Base-by-base conservation (phyloP, 2,888 invertebrate species). In the Bugulina stolonifera region DNA sequence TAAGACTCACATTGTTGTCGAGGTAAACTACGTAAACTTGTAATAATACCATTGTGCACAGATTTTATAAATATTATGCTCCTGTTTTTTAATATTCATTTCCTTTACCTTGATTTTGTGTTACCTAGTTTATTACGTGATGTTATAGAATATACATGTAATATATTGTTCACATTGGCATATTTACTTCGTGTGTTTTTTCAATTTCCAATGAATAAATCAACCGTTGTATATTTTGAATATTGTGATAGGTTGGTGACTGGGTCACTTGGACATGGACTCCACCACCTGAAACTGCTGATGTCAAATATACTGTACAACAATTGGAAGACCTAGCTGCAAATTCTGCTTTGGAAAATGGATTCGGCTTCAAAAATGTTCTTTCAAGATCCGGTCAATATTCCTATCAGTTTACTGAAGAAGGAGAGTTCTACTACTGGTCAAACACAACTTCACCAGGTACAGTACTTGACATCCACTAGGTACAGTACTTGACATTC, bases 341-440 rank as follows among this genome's bases (percentile, higher is more conserved):
- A 2, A 1, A 22, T 14, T 27, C 29, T 64, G 25, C 64, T 64
- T 25, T 27, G 10, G 27, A 14, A 3, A 32, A 32, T 27, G 64
- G 64, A 3, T 32, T 64, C 32, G 64, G 64, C 5, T 64, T 18
- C 32, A 1, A 29, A 5, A 22, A 29, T 10, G 5, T 29, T 29
- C 64, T 32, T 1, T 25, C 25, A 5, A 10, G 5, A 32, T 14
- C 29, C n/a, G 64, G 70, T 29, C 5, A 2, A 10, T 70, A 70
- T 32, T 10, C 25, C 23, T 54, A 70, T n/a, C 3, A 54, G 52
- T 70, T 70, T 52, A 70, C 70, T 14, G 5, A 70, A 32, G 52
- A 54, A 25, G 70, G 70, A 2, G 52, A 27, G 27, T 70, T 54
- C 70, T 22, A 43, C 70, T 70, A 70, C 52, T 70, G 70, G 70